Base-by-base conservation (phyloP, 2,113 vertebrate genomes). In the Odobenus rosmarus region DNA sequence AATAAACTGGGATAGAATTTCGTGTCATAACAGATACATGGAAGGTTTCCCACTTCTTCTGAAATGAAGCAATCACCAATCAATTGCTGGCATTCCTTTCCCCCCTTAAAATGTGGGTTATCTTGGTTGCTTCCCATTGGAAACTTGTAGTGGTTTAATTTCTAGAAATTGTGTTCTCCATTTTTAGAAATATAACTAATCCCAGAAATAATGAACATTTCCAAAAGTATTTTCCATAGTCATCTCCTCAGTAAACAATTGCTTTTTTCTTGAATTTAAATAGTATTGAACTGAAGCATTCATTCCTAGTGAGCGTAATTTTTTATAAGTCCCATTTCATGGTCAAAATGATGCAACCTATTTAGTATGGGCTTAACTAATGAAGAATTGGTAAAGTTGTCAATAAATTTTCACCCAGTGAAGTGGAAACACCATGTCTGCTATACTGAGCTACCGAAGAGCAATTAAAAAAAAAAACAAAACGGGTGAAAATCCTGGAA, bases 121-220 rank as follows among this genome's bases (percentile, higher is more conserved):
- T 95, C n/a, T 87, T 67, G 33, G 24, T 77, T 85, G 39, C 19
- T 74, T 88, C 33, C 28, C 61, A n/a, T 24, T 80, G 55, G 67
- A 80, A 93, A 23, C 51, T 64, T 28, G 11, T 24, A 24, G 21
- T 74, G 64, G 19, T 55, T 89, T 59, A 19, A 62, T 96, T 74
- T 96, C 89, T 95, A 92, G 82, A 95, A 82, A 95, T 31, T 72
- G 42, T 67, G 36, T 42, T 28, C 57, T 85, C 49, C 11, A 15
- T 61, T 72, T 51, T 76, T 21, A 67, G 42, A 49, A 62, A 31
- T 79, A 23, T 18, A 72, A 59, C 28, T 79, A 42, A 79, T 64
- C 24, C 39, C 64, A 92, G 94, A 53, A 83, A 59, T 42, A 79
- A 55, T 24, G 69, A 95, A 42, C 62, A 39, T 39, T 76, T n/a